Evolutionary conservation across 1,140 invertebrate genomes (phyloP), one percentile per base, ranked within the genome.

Genomic region (Drosophila teissieri): DNA sequence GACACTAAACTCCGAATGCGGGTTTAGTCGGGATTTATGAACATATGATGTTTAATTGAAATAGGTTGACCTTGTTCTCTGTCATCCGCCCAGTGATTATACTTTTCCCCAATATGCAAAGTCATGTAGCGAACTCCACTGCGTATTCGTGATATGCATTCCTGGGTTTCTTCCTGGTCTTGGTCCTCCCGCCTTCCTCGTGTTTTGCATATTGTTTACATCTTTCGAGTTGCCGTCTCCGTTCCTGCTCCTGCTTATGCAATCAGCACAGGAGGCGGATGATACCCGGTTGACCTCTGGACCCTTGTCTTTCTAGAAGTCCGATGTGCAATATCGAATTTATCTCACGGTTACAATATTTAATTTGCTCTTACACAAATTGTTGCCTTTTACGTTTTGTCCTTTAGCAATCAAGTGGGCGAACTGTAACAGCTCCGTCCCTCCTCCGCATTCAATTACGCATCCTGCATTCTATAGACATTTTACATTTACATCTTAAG

Each of bases 191-290:
- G 75, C 70, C 75, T 79, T 72, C 60, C 48, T 48, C 63, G 53
- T 83, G 80, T 67, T 83, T 83, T 83, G 76, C 80, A 83, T 84
- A 84, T 84, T 83, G 80, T 84, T 83, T 80, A 80, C 78, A 75
- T 84, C 82, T 84, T 79, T 82, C 49, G 65, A 76, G 64, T 72
- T 61, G 61, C 76, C 62, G 56, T 61, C 60, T 51, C 12, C 27
- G 15, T 37, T 60, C 15, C 49, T 17, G 3, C n/a, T 51, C n/a
- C 53, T 17, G 5, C n/a, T 11, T 37, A 34, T 54, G 56, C 56
- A 27, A 34, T 34, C 40, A 22, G 2, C 15, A 19, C 31, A 31
- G 27, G 15, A 31, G 39, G 19, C n/a, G 48, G n/a, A 17, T 24
- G 57, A 27, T 67, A 34, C 44, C 34, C 27, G 19, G 15, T 45